These are phyloP conservation scores for Uloborus diversus DNA, from an alignment of 1,140 invertebrate species.

Conservation along the genomic window DNA sequence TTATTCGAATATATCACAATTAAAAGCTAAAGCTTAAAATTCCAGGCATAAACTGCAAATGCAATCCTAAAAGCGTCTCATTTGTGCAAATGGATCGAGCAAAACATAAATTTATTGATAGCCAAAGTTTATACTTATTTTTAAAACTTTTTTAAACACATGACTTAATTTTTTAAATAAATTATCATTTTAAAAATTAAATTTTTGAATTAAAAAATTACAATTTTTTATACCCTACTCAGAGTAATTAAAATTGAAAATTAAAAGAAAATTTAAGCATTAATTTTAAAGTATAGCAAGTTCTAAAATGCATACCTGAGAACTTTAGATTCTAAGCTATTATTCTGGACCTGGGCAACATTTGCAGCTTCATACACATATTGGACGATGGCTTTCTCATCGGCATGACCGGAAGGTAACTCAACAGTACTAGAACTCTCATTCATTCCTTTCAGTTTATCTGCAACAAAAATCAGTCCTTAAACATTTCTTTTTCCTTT, in stretches of 20 bases:
- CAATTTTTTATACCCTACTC: too few relatives aligned
- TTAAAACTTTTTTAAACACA: background rate
- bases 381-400: constrained; percentile 66
- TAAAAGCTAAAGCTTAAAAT: too few relatives aligned
- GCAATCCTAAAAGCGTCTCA: too few relatives aligned
- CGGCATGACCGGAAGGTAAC: constrained; percentile 65
- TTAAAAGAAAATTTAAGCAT: background rate
- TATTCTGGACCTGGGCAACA: constrained; percentile 76
- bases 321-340: constrained; percentile 67
- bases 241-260: too few relatives aligned
- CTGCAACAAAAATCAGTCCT: constrained; percentile 59
- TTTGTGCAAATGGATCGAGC: too few relatives aligned
- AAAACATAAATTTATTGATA: too few relatives aligned
- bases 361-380: constrained; percentile 82
- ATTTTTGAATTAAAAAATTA: background rate
- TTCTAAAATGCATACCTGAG: constrained; percentile 57
- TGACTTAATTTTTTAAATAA: background rate
- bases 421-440: constrained; percentile 73
- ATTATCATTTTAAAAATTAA: background rate
- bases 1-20: too few relatives aligned
- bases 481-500: background rate
- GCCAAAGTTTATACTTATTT: too few relatives aligned
- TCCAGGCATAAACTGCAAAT: too few relatives aligned
- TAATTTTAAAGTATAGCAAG: constrained; percentile 13
- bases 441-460: constrained; percentile 88